Percentiles rank a stretch among this genome's conserved stretches.
phyloP scores from a whole-genome alignment of 2,797 vertebrate species.

The Acestrorhynchus altus region DNA sequence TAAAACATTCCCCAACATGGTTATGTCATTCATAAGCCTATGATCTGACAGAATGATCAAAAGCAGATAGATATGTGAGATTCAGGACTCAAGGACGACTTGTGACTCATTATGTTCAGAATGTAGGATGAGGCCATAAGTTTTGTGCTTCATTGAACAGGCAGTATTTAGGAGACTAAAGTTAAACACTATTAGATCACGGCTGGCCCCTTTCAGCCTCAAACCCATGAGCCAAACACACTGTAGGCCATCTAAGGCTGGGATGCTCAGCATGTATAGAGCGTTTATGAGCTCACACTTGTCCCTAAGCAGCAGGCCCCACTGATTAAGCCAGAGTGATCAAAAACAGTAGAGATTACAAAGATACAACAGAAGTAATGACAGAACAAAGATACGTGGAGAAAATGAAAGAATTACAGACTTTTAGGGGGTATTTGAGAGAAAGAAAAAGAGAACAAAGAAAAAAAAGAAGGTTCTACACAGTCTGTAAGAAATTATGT shows the following conservation, averaged over 20 bases:
- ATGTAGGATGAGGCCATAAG: constrained; percentile 27
- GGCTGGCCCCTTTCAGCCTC: constrained; percentile 28
- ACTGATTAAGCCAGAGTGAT: neutral
- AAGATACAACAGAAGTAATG: too few species aligned
- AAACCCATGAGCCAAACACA: constrained; percentile 39
- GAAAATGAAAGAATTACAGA: neutral
- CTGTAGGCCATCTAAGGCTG: constrained; percentile 10
- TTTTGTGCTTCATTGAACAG: constrained; percentile 36
- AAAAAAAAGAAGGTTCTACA: neutral
- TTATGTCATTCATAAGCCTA: constrained; percentile 13
- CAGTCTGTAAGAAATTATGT: constrained; percentile 14
- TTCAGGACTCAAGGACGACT: neutral
- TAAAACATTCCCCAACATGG: neutral
- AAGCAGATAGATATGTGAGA: constrained; percentile 1
- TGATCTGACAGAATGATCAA: constrained; percentile 7
- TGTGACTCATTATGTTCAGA: constrained; percentile 25
- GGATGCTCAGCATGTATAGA: neutral
- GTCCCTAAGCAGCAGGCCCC: neutral
- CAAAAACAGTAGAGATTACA: too few species aligned
- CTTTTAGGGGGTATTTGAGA: neutral
- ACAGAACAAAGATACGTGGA: neutral
- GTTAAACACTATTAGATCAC: constrained; percentile 40
- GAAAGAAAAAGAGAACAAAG: neutral
- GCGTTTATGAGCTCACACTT: constrained; percentile 30
- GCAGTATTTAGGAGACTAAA: constrained; percentile 40